Evolutionary conservation across 2,888 invertebrate genomes (phyloP), one percentile per base, ranked within the genome.

Genomic region (Drosophila mulleri): DNA sequence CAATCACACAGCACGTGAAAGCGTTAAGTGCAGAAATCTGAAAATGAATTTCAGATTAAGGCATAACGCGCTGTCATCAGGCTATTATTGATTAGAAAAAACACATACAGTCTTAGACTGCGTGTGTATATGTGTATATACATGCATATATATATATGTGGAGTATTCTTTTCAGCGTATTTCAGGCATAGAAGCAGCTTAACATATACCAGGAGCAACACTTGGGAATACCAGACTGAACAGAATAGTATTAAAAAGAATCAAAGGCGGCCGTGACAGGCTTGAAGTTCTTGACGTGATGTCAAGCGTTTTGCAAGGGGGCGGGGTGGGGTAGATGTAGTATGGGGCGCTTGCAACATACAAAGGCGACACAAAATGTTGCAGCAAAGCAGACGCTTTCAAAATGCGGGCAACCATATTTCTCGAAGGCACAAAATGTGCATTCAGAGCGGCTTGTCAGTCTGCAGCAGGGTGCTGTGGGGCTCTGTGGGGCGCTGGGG

Each of bases 341-440:
- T n/a, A 26, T 50, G 42, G 50, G 62, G 12, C 32, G 62, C 47
- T 41, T 56, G 56, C 53, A 12, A 62, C 44, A 70, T 53, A 70
- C 83, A 80, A 83, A 80, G 67, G 65, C 69, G 52, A 47, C 75
- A 54, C 63, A 66, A 72, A 66, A 72, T 57, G 58, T 16, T 32
- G 45, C 29, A 44, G 58, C 35, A 39, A 44, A 54, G 41, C n/a
- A 54, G 62, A 64, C 60, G 48, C 50, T 64, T 52, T 41, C 73
- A 66, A 60, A 80, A 83, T 80, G 72, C 83, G 80, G 81, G 73
- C 69, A 74, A 65, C 71, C 61, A 83, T 74, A 83, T 75, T 70
- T 75, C 81, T 83, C 66, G 58, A 67, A 75, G 81, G 78, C 81
- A 52, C 74, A 81, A 81, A 83, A 83, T 67, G 73, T 83, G 83